Percentiles rank a stretch among this genome's conserved stretches.
Conservation (phyloP, 2,888 invertebrate species). For the Brachyopa scutellaris region DNA sequence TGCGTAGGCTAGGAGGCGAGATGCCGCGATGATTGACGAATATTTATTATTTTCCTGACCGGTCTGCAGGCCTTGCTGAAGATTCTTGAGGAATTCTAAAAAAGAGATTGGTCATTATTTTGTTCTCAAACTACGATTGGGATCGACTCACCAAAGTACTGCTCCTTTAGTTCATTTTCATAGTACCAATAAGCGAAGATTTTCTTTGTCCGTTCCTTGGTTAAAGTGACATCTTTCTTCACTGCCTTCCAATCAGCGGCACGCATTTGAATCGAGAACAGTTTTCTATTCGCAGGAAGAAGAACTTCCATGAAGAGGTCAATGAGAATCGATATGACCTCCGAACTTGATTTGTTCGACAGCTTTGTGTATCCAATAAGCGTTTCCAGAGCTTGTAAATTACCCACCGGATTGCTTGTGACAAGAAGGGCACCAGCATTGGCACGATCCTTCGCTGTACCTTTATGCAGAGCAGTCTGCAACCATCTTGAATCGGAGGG, state of each 20-base stretch:
- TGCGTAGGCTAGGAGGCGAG: conserved; percentile 78
- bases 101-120: neutral
- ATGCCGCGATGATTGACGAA: conserved; percentile 77
- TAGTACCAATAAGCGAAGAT: conserved; percentile 92
- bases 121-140: neutral
- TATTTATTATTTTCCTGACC: conserved; percentile 81
- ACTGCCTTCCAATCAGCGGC: conserved; percentile 80
- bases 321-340: conserved; percentile 78
- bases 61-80: conserved; percentile 80
- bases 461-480: conserved; percentile 81
- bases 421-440: conserved; percentile 81
- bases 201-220: conserved; percentile 86
- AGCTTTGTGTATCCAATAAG: conserved; percentile 79
- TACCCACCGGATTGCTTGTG: conserved; percentile 81
- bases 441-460: conserved; percentile 81
- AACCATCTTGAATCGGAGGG: conserved; percentile 81
- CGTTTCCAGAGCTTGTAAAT: conserved; percentile 79
- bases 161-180: conserved; percentile 92
- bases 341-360: conserved; percentile 80
- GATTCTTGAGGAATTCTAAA: conserved; percentile 79
- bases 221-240: conserved; percentile 76
- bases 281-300: conserved; percentile 79
- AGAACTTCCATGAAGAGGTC: conserved; percentile 80
- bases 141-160: conserved; percentile 84
- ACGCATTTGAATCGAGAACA: conserved; percentile 78